Base-by-base conservation (phyloP, 2,113 vertebrate species). In the Thinocorus orbignyianus region DNA sequence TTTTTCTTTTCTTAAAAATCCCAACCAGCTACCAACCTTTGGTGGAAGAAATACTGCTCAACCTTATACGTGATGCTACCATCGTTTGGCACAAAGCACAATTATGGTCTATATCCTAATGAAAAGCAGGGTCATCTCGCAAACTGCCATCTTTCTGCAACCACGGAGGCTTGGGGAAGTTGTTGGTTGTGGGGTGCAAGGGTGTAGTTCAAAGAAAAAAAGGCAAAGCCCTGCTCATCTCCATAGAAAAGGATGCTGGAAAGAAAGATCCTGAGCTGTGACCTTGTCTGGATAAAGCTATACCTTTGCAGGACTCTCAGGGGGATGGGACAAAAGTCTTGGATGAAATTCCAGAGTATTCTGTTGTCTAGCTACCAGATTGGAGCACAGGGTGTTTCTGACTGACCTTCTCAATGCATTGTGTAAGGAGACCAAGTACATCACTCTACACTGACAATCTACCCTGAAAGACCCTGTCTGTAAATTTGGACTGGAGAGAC, bases 41-140 rank as follows among this genome's bases (percentile, higher is more conserved):
- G 30, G 17, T 18, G 55, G 73, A 92, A 71, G 31, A 66, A 74
- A 39, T 58, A 78, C 11, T 77, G 20, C 37, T 24, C 17, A 46
- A 15, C 55, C 84, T 37, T 48, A 42, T 44, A 49, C 80, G 37
- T 83, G 30, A 81, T 64, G 14, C 35, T 74, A 92, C 26, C 20
- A 23, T 18, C 71, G 42, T n/a, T 71, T 73, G 52, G 46, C 76
- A 82, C 4, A 83, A 73, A 84, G 44, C 19, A 51, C 19, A 55
- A 26, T 74, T 92, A 83, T 19, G 24, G 46, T 78, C 33, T 70
- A 48, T 19, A 83, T 6, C 30, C 30, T 64, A 90, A 81, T 7
- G 18, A 92, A 95, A 95, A 92, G 39, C 77, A 83, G 76, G 72
- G 51, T 55, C 26, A 49, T 74, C 72, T 57, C 6, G 7, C 55